These are phyloP conservation scores for Tenthredo distinguenda DNA, from an alignment of 2,888 invertebrate genomes.

Conservation along the genomic window DNA sequence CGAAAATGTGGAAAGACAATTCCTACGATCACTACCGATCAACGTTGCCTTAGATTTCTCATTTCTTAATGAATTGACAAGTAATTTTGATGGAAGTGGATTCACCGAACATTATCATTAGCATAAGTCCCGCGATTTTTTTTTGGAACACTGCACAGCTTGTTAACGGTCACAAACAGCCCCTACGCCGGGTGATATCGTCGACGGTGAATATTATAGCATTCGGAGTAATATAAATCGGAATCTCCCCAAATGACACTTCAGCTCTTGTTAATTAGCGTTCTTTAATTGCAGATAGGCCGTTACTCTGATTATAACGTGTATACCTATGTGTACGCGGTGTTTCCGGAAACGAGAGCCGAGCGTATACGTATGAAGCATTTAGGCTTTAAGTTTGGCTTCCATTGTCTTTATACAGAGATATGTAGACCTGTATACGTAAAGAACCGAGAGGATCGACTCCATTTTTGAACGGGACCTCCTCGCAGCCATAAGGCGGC, in stretches of 20 bases:
- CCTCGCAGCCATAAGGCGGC: slow-evolving; percentile 68
- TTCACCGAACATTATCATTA: neutral
- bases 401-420: neutral
- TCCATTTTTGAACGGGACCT: slow-evolving; percentile 47
- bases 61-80: too few relatives aligned
- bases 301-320: neutral
- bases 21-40: neutral
- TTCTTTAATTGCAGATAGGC: slow-evolving; percentile 21
- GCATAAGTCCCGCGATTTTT: neutral
- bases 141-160: neutral
- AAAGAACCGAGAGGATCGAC: slow-evolving; percentile 35
- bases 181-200: neutral
- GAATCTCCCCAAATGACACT: slow-evolving; percentile 41
- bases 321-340: neutral
- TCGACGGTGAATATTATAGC: neutral
- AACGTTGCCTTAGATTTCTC: too few relatives aligned
- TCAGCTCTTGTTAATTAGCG: slow-evolving; percentile 5
- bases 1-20: neutral
- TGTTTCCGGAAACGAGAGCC: neutral
- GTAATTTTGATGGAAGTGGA: neutral
- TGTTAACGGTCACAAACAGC: neutral
- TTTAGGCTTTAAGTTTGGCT: neutral
- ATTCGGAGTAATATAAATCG: neutral
- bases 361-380: neutral
- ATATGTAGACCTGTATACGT: neutral